A percentile compares a stretch with the other conserved stretches of the same genome.
Conservation (phyloP, 2,797 vertebrate species). For the Gadopsis bispinosus region DNA sequence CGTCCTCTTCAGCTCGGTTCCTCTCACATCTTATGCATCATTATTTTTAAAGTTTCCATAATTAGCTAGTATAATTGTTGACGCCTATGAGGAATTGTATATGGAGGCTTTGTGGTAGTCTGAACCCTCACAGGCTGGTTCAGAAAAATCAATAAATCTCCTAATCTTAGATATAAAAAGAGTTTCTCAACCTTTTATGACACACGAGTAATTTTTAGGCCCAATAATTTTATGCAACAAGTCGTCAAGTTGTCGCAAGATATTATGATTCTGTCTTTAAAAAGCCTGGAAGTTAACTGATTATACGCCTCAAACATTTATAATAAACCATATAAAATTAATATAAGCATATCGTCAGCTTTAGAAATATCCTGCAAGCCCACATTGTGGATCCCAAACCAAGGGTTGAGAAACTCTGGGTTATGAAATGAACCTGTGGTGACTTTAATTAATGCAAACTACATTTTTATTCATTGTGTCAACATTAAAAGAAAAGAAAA, state of each 20-base stretch:
- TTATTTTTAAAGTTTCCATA: slow-evolving; percentile 84
- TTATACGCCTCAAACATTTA: neutral
- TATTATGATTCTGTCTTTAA: neutral
- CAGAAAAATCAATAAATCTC: neutral
- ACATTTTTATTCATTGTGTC: neutral
- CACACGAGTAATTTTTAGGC: neutral
- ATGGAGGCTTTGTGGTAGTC: neutral
- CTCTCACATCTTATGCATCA: slow-evolving; percentile 27
- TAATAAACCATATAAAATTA: neutral
- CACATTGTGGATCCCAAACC: neutral
- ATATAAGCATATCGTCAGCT: neutral
- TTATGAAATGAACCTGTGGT: neutral
- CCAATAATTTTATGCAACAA: neutral
- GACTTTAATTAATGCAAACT: neutral
- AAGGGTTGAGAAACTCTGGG: neutral
- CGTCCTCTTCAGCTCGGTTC: slow-evolving; percentile 60
- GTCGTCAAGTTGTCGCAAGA: neutral
- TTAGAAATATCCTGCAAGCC: neutral
- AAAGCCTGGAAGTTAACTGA: neutral
- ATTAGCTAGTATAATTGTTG: neutral
- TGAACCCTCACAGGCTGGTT: neutral
- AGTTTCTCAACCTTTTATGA: neutral
- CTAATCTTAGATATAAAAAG: neutral
- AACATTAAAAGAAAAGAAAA: neutral
- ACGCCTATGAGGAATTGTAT: neutral